Conservation (phyloP, 2,888 invertebrate species). For the Pyrrhia umbra region DNA sequence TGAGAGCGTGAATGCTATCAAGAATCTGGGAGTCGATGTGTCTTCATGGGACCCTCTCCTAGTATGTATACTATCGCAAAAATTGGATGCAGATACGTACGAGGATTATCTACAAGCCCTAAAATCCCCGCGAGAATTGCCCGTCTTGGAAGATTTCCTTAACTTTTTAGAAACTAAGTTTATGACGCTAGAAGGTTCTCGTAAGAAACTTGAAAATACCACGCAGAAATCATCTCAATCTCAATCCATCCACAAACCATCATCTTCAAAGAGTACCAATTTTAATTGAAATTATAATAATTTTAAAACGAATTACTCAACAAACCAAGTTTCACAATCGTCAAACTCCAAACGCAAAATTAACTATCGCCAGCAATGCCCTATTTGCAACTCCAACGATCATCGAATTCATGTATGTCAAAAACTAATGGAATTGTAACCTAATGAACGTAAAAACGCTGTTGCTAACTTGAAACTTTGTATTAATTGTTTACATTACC, state of each 20-base stretch:
- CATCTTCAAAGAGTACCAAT: slow-evolving; percentile 1
- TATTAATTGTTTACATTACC: too few species aligned
- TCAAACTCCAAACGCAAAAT: too few species aligned
- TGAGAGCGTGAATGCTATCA: slow-evolving; percentile 18
- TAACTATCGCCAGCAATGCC: too few species aligned
- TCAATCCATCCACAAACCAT: background rate
- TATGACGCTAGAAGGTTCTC: slow-evolving; percentile 12
- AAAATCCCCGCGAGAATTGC: slow-evolving; percentile 10
- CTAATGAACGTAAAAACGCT: too few species aligned
- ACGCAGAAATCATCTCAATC: background rate
- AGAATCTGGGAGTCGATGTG: slow-evolving; percentile 22
- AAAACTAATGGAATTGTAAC: too few species aligned
- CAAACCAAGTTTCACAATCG: slow-evolving; percentile 12
- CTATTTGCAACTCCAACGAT: too few species aligned
- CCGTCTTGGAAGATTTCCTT: slow-evolving; percentile 13
- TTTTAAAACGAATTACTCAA: background rate
- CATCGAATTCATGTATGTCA: too few species aligned
- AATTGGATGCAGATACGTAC: slow-evolving; percentile 21
- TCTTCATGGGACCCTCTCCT: slow-evolving; percentile 15
- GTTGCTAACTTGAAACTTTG: too few species aligned
- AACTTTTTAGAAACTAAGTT: slow-evolving; percentile 18
- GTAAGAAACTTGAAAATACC: slow-evolving; percentile 15
- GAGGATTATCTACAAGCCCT: slow-evolving; percentile 18
- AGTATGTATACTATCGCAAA: slow-evolving; percentile 15
- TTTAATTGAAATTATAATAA: background rate